Evolutionary conservation across 53 echinoderm and acorn worm genomes (phyloP), one percentile per base, ranked within the genome.

Genomic region (Holothuria scabra): DNA sequence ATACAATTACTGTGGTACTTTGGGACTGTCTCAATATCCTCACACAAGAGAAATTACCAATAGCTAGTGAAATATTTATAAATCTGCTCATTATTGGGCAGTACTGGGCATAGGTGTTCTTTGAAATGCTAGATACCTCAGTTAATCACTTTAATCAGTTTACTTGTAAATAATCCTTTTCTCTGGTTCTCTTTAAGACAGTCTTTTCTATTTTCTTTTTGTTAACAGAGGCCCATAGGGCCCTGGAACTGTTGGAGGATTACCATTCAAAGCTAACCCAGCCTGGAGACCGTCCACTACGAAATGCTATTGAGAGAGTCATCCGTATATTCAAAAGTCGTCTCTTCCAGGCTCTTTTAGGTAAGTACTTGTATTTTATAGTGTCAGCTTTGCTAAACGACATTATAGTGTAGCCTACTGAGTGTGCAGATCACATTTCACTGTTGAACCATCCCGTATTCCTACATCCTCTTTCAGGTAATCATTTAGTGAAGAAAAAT

Each of bases 321-420:
- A 97, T 94, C 29, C 88, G 94, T 24, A 94, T 97, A 83, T 94
- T 97, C 89, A 97, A 94, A 60, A 97, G 97, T 74, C 92, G 93
- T 12, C 93, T 96, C 67, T 96, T 96, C 79, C 97, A 92, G 72
- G 97, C 97, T 10, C 76, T 96, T 13, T 90, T 96, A 19, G 97
- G 97, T 96, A 88, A 79, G 93, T 16, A 18, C 1, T 13, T 65
- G 93, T 16, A 18, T 22, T 13, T 65, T 0, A 7, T 52, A 52
- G 16, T 52, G 52, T 52, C 41, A 41, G 41, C 41, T 41, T 2
- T 41, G 41, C 7, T 41, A 8, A n/a, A n/a, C n/a, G n/a, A n/a
- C n/a, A n/a, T n/a, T n/a, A n/a, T n/a, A 5, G 8, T 0, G 41
- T 41, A 41, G 41, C 2, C 7, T 41, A 6, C 41, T 0, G 10